Evolutionary conservation across 2,888 invertebrate genomes (phyloP), one percentile per base, ranked within the genome.

Genomic region (Cheilosia pagana): DNA sequence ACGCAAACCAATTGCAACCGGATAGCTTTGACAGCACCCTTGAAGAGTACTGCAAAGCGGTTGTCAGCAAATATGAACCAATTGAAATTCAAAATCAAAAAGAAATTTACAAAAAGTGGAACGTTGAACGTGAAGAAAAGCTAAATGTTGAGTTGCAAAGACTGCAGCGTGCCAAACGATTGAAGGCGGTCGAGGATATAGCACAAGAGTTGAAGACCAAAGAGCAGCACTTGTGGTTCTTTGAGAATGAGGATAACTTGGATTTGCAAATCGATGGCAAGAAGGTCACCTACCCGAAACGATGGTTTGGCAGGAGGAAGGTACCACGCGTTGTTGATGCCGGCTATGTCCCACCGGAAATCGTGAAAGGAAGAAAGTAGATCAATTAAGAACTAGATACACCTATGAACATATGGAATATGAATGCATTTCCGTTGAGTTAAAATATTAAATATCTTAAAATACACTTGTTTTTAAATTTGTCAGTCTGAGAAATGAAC

Each of bases 211-310:
- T 94, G 86, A 92, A 93, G 25, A 89, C 92, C 53, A 94, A 94
- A 88, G 96, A 96, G 89, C 93, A 93, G 78, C 93, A 93, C 87
- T 89, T 95, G 65, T 95, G 95, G 95, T 97, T 95, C 94, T 97
- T 97, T 92, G 96, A 97, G 81, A 95, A 96, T 89, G 94, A 96
- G 90, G 96, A 96, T 48, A 91, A 95, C 88, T 94, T 96, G 87
- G 95, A 96, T 88, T 92, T 96, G 55, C 90, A 94, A 90, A 95
- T 96, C 87, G 95, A 94, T 89, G 93, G 91, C 89, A 95, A 93
- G 89, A 93, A 90, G 89, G 92, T 91, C 67, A 91, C 85, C 45
- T 92, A 92, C 87, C 92, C 91, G 0, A 92, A 92, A 81, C 89
- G 89, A 79, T 91, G 89, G 91, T 91, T 91, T 87, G 92, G 91